phyloP scores from a whole-genome alignment of 1,140 invertebrate genomes.

The roundworm (Caenorhabditis elegans) region DNA sequence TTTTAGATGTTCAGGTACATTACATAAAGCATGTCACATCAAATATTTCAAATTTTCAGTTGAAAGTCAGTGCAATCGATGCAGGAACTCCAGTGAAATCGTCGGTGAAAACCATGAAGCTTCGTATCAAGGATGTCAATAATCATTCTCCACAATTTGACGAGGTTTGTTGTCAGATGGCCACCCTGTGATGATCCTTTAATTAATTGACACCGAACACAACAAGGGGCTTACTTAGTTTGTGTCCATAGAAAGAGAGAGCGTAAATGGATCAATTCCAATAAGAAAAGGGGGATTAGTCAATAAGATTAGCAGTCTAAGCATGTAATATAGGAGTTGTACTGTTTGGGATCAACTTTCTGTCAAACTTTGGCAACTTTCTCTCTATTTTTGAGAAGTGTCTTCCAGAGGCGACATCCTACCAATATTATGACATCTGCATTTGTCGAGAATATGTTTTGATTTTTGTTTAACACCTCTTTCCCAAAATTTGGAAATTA shows the following conservation, averaged over 20 bases:
- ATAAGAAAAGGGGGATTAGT: background rate
- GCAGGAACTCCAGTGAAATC: slow-evolving; percentile 78
- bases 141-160: slow-evolving; percentile 91
- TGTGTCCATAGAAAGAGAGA: no score
- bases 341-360: background rate
- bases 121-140: slow-evolving; percentile 90
- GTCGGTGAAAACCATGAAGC: slow-evolving; percentile 72
- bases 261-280: background rate
- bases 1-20: background rate
- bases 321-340: background rate
- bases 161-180: slow-evolving; percentile 69
- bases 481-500: no score
- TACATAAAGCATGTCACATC: slow-evolving; percentile 24
- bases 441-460: no score
- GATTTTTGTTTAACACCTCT: no score
- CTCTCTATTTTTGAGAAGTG: no score
- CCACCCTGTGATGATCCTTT: background rate
- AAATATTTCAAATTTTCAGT: slow-evolving; percentile 29
- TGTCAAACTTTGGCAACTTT: no score
- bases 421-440: no score
- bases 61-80: slow-evolving; percentile 65
- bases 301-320: background rate
- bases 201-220: background rate
- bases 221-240: background rate
- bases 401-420: no score